A percentile compares a stretch with the other conserved stretches of the same genome.
Evolutionary conservation across 2,113 vertebrate genomes (phyloP).

Genomic region (Potamarius usumacintae): DNA sequence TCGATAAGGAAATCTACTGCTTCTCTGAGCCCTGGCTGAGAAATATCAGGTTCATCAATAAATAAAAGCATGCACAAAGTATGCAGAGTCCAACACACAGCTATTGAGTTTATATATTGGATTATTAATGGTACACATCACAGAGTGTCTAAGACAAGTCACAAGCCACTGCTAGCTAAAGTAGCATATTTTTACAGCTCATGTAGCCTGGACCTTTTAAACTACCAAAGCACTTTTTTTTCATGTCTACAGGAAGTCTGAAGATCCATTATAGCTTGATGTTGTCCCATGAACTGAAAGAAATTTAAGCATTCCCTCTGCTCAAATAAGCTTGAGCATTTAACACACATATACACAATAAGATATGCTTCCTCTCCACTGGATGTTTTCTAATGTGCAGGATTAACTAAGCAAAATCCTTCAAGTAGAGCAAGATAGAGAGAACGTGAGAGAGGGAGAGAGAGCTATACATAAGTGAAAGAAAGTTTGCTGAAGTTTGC

Average conservation of each 20-base stretch:
- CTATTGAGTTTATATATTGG: constrained; percentile 1
- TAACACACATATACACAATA: not conserved
- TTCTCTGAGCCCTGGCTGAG: not conserved
- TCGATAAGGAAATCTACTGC: constrained; percentile 27
- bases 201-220: constrained; percentile 27
- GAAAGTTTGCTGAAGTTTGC: not conserved
- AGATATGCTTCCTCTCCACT: not conserved
- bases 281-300: constrained; percentile 29
- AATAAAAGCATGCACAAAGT: not conserved
- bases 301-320: constrained; percentile 33
- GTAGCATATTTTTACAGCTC: constrained; percentile 32
- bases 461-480: not conserved
- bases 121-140: not conserved
- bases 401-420: constrained; percentile 22
- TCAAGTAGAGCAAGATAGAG: not conserved
- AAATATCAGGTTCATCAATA: constrained; percentile 3
- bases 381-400: not conserved
- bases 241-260: constrained; percentile 32
- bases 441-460: not conserved
- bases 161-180: not conserved
- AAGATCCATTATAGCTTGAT: constrained; percentile 39
- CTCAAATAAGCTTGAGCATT: not conserved
- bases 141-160: constrained; percentile 27
- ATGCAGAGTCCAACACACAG: constrained; percentile 18
- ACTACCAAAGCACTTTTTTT: constrained; percentile 41